Percentiles rank a stretch among this genome's conserved stretches.
Conservation (phyloP, 2,113 vertebrate genomes). For the Callionymus lyra region DNA sequence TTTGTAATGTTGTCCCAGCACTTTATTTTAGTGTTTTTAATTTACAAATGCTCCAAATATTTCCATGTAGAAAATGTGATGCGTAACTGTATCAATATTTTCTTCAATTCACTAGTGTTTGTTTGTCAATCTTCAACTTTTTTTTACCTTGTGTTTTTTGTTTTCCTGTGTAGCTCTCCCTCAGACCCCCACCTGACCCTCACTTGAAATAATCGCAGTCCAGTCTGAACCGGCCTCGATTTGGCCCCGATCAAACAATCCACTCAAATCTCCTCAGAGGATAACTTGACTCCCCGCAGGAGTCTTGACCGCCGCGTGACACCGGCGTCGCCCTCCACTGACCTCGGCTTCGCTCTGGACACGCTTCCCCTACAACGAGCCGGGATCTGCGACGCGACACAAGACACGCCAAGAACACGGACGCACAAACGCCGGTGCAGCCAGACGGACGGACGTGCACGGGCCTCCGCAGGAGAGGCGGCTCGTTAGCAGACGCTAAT, state of each 20-base stretch:
- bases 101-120: too few relatives aligned
- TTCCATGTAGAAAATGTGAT: too few relatives aligned
- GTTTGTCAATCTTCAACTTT: too few relatives aligned
- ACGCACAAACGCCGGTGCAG: constrained; percentile 21
- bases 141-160: too few relatives aligned
- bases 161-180: too few relatives aligned
- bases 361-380: constrained; percentile 17
- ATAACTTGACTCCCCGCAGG: constrained; percentile 31
- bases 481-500: constrained; percentile 59
- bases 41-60: too few relatives aligned
- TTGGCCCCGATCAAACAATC: too few relatives aligned
- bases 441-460: constrained; percentile 6
- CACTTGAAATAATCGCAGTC: constrained; percentile 1
- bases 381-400: background rate
- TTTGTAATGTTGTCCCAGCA: too few relatives aligned
- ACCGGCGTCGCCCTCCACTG: constrained; percentile 7
- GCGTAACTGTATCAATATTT: too few relatives aligned
- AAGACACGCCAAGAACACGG: constrained; percentile 3
- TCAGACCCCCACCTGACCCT: too few relatives aligned
- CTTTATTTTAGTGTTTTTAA: too few relatives aligned
- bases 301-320: constrained; percentile 7
- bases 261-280: constrained; percentile 19
- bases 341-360: constrained; percentile 9
- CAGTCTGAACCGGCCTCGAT: background rate
- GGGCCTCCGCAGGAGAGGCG: constrained; percentile 35